Base-by-base conservation (phyloP, 2,797 vertebrate genomes). In the Pseudocheirus occidentalis region DNA sequence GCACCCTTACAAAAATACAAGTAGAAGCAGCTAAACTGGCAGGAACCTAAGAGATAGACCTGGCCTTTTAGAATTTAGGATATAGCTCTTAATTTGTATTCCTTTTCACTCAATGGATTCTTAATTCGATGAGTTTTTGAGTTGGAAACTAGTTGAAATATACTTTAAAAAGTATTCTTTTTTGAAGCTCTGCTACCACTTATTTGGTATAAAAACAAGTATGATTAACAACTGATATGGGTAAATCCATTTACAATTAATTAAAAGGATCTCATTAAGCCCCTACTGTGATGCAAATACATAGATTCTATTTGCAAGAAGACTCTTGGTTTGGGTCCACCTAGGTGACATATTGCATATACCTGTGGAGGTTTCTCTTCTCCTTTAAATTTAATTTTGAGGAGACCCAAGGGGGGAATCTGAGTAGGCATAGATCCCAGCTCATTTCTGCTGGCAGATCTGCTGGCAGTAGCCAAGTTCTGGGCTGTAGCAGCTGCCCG, bases 231-330 rank as follows among this genome's bases (percentile, higher is more conserved):
- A 98, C 96, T 97, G 96, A 93, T 93, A 94, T 59, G 91, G 97
- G 95, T 98, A 97, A 97, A 97, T 97, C 98, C 93, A 97, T 97
- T 97, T 97, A 93, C 96, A 97, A 94, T 92, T 95, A 93, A 96
- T 97, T 96, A 97, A 94, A 96, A 93, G 55, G 10, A 27, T 92
- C 94, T 90, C 95, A 95, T 93, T 95, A 95, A 97, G 29, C 92
- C 91, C 96, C 97, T 92, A 54, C 94, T 55, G 24, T 66, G 95
- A 91, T 93, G 92, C 95, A 95, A 56, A 91, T 97, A 91, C 95
- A 95, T 90, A n/a, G 31, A 81, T 96, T 31, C 59, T 97, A 94
- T 95, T 97, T 98, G 97, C 97, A 95, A 96, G 95, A 90, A 92
- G 73, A 93, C 94, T 59, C n/a, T 58, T 10, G 91, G 54, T 93